phyloP scores from a whole-genome alignment of 2,797 vertebrate genomes.

The Squalus acanthias region DNA sequence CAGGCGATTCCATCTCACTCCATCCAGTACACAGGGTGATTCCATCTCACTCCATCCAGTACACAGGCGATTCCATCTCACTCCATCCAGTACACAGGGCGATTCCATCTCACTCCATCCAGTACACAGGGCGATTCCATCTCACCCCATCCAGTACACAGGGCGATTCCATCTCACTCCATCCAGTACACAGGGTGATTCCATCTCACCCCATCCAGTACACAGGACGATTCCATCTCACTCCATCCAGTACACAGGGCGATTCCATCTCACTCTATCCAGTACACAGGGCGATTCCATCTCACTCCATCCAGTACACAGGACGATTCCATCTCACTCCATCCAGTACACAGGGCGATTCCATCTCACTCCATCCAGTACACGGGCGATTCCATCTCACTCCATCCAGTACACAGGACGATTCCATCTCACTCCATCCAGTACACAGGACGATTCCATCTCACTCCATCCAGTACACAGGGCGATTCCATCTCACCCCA shows the following conservation, averaged over 20 bases:
- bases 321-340: background rate
- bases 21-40: background rate
- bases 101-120: background rate
- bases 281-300: background rate
- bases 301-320: background rate
- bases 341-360: background rate
- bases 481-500: background rate
- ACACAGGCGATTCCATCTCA: background rate
- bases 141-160: background rate
- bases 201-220: background rate
- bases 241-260: background rate
- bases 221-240: background rate
- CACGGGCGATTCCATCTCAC: background rate
- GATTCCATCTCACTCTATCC: background rate
- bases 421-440: background rate
- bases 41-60: background rate
- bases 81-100: background rate
- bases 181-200: background rate
- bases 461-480: background rate
- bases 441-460: background rate
- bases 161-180: background rate
- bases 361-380: background rate
- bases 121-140: background rate
- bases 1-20: no score
- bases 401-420: background rate